Evolutionary conservation across 2,888 invertebrate species (phyloP).

Genomic region (Spodoptera exigua): DNA sequence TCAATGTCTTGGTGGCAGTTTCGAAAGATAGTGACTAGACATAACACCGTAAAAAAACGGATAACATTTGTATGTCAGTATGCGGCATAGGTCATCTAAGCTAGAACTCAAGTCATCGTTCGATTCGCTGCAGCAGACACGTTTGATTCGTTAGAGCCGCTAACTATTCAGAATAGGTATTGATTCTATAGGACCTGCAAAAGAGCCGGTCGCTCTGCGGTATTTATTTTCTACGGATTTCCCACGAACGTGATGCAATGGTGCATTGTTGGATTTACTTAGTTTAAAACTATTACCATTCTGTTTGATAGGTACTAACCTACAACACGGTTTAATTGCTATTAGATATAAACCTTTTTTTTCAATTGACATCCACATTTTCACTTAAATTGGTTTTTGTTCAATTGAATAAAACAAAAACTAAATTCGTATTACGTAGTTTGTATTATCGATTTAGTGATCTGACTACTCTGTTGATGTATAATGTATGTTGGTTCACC

Average conservation of each 20-base stretch:
- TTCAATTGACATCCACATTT: background rate
- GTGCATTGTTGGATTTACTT: conserved; percentile 33
- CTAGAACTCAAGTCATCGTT: conserved; percentile 10
- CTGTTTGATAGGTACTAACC: conserved; percentile 18
- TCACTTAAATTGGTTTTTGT: too few species aligned
- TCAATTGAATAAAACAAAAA: too few species aligned
- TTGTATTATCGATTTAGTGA: background rate
- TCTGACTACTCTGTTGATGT: background rate
- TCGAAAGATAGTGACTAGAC: too few species aligned
- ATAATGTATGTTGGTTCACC: conserved; percentile 33
- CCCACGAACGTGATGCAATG: conserved; percentile 46
- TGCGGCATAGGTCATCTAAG: too few species aligned
- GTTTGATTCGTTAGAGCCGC: conserved; percentile 17
- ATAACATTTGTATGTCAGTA: background rate
- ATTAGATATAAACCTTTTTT: conserved; percentile 9
- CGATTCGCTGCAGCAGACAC: conserved; percentile 10
- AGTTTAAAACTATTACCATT: conserved; percentile 24
- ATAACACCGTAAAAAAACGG: conserved; percentile 4
- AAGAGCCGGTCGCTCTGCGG: conserved; percentile 10
- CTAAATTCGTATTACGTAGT: too few species aligned
- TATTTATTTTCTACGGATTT: conserved; percentile 34
- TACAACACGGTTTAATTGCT: conserved; percentile 12
- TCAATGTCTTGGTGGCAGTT: conserved; percentile 12
- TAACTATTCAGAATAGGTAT: conserved; percentile 24
- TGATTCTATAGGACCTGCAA: conserved; percentile 26